Conservation (phyloP, 2,888 invertebrate species). For the Holacanthella duospinosa region DNA sequence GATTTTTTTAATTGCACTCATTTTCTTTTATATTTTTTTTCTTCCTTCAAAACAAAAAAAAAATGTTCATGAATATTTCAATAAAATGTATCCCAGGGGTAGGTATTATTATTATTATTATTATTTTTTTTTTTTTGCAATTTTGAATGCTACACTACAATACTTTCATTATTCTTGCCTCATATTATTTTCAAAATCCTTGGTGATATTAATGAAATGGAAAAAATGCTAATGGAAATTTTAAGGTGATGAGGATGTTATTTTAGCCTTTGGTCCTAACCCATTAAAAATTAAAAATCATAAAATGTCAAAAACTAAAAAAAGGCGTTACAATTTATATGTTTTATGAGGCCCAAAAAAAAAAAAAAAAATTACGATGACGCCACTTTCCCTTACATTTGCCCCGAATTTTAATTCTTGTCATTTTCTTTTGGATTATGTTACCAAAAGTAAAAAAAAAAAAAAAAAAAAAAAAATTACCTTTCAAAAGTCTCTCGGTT, state of each 20-base stretch:
- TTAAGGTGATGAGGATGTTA: neutral
- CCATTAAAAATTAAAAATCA: neutral
- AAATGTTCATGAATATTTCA: neutral
- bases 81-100: neutral
- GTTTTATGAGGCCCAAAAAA: neutral
- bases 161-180: neutral
- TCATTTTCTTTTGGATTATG: too few relatives aligned
- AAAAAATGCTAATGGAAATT: neutral
- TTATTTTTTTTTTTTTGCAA: too few relatives aligned
- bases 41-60: too few relatives aligned
- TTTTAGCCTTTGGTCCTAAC: neutral
- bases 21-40: too few relatives aligned
- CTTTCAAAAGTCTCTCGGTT: too few relatives aligned
- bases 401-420: neutral
- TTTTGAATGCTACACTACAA: neutral
- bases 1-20: neutral
- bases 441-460: too few relatives aligned
- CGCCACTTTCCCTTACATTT: too few relatives aligned
- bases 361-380: neutral
- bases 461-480: too few relatives aligned
- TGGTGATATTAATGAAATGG: neutral
- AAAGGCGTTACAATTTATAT: neutral
- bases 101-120: too few relatives aligned
- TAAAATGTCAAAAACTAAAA: neutral
- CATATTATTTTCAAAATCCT: neutral